A percentile compares a stretch with the other conserved stretches of the same genome.
Conservation (phyloP, 2,888 invertebrate species). For the Drosophila nr. medialis region DNA sequence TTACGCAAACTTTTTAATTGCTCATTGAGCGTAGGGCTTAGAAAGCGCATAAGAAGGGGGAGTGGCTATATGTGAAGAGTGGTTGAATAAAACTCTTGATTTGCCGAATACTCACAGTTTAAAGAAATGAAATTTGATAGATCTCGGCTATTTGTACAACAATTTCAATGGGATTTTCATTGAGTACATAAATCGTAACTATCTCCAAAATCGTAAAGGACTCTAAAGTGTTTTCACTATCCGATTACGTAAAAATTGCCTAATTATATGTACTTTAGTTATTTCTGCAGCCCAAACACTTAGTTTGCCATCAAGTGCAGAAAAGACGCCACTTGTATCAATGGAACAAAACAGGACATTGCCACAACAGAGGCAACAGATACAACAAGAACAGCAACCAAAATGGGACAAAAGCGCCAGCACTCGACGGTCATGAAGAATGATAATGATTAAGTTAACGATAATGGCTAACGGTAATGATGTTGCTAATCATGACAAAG, state of each 20-base stretch:
- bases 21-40: slow-evolving; percentile 6
- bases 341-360: slow-evolving; percentile 26
- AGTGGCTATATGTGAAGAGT: background rate
- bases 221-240: background rate
- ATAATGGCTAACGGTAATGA: slow-evolving; percentile 16
- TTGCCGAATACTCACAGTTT: background rate
- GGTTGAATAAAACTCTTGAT: background rate
- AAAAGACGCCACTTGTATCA: slow-evolving; percentile 27
- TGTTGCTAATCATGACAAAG: slow-evolving; percentile 19
- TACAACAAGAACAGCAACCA: background rate
- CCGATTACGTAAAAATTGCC: background rate
- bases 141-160: background rate
- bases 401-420: slow-evolving; percentile 29
- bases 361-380: slow-evolving; percentile 19
- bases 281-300: background rate
- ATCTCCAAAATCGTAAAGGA: background rate
- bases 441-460: slow-evolving; percentile 27
- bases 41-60: background rate
- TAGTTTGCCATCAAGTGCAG: slow-evolving; percentile 1
- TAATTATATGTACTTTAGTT: background rate
- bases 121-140: background rate
- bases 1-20: slow-evolving; percentile 55
- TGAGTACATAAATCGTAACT: background rate
- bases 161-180: background rate
- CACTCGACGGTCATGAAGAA: slow-evolving; percentile 34